These are phyloP conservation scores for Cochlearius cochlearius DNA, from an alignment of 2,113 vertebrate species.

Conservation along the genomic window DNA sequence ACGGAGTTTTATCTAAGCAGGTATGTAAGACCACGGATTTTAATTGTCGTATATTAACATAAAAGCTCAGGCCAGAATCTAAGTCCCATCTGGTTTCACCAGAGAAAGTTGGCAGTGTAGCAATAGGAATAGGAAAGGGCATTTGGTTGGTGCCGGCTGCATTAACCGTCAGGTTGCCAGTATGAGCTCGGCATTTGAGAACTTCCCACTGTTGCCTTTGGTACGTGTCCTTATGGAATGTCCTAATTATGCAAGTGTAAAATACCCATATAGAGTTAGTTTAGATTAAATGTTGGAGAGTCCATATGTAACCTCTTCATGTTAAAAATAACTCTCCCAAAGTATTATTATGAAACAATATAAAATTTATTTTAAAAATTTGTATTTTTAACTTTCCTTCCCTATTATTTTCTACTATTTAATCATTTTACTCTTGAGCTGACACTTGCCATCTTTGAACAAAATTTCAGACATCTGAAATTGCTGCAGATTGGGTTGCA, in stretches of 20 bases:
- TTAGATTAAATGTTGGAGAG: not conserved
- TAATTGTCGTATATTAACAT: not conserved
- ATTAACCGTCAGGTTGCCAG: not conserved
- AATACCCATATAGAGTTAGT: not conserved
- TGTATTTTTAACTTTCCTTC: not conserved
- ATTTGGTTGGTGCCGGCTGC: not conserved
- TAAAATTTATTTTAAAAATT: not conserved
- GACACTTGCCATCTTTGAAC: not conserved
- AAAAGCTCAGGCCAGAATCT: not conserved
- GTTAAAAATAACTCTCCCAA: not conserved
- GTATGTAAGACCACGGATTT: not conserved
- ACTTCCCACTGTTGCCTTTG: not conserved
- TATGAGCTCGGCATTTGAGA: not conserved
- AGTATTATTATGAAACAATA: not conserved
- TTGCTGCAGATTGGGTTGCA: not conserved
- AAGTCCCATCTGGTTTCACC: not conserved
- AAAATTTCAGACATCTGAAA: not conserved
- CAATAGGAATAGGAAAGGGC: not conserved
- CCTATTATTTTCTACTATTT: not conserved
- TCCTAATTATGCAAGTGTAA: not conserved
- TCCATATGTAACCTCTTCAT: not conserved
- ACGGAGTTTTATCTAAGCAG: not conserved
- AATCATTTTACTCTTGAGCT: not conserved
- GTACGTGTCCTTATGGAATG: not conserved
- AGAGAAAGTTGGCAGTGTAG: not conserved